These are phyloP conservation scores for Lordiphosa clarofinis DNA, from an alignment of 1,140 invertebrate genomes.

Conservation along the genomic window DNA sequence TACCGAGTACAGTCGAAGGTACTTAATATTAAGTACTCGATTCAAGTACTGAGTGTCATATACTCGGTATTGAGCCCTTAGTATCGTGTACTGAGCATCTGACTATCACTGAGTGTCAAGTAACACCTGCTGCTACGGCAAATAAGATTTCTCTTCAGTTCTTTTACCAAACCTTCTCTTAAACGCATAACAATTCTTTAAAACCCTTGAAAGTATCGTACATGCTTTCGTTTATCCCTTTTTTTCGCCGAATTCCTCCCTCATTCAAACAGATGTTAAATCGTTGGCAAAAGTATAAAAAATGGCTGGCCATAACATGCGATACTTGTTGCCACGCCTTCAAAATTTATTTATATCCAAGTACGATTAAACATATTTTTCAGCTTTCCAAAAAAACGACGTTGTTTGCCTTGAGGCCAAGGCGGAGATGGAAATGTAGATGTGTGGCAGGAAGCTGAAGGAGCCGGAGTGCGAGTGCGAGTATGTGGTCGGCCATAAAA, in stretches of 20 bases:
- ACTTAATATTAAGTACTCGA: no score
- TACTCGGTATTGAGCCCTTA: no score
- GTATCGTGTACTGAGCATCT: no score
- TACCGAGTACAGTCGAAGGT: no score
- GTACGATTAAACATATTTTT: slow-evolving; percentile 52
- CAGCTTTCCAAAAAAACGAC: slow-evolving; percentile 4
- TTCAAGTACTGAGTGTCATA: no score
- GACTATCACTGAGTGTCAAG: no score
- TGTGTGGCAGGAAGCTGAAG: neutral
- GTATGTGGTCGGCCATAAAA: slow-evolving; percentile 38
- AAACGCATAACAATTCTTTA: no score
- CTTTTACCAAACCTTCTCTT: no score
- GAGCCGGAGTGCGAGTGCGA: neutral
- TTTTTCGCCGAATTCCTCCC: neutral
- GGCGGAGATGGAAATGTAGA: slow-evolving; percentile 2
- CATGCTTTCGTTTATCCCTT: neutral
- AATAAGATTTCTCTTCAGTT: no score
- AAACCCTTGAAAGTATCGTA: no score
- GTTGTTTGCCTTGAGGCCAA: slow-evolving; percentile 18
- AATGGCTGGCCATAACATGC: slow-evolving; percentile 3
- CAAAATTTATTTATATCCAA: slow-evolving; percentile 3
- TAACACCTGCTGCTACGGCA: no score
- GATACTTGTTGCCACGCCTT: slow-evolving; percentile 11
- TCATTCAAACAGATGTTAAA: neutral
- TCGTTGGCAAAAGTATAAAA: slow-evolving; percentile 1